Base-by-base conservation (phyloP, 2,797 vertebrate genomes). In the Nyctibius grandis region DNA sequence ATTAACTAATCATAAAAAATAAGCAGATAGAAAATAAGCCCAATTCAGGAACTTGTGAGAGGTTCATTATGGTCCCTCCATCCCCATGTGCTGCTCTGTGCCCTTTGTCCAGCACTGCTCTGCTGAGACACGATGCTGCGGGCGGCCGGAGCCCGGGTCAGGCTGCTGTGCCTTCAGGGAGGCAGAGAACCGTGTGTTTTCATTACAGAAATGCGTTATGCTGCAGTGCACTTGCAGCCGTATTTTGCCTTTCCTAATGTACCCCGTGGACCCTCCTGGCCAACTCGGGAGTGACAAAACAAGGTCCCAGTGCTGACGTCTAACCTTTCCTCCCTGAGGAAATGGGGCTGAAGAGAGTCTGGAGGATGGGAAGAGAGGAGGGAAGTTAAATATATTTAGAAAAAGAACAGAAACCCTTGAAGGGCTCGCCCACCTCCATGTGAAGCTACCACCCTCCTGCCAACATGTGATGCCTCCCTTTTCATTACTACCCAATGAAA, bases 101-200 rank as follows among this genome's bases (percentile, higher is more conserved):
- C 4, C 0, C 44, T 50, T 34, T 26, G 5, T 26, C 61, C 42
- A 5, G 22, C 2, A n/a, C n/a, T n/a, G 5, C 19, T 47, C 31
- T 28, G 56, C 47, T n/a, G 75, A 6, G 29, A 12, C 7, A 5
- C 1, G 2, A 22, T 13, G 33, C 61, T 61, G 22, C 0, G 4
- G 40, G 18, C 18, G 54, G 7, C 3, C 2, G 4, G 40, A 60
- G 64, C 33, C 33, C 1, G 1, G 33, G 18, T 9, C 83, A 34
- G 73, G 31, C 63, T 16, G 31, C 25, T 5, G 25, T 17, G 2
- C 28, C 47, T 26, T 9, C 56, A 9, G 45, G 34, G 4, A 8
- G 16, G 69, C 54, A 44, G 44, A 45, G 74, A 25, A 22, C 36
- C 9, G 12, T 17, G 3, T 28, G 4, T 69, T 59, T 50, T 45